Evolutionary conservation across 2,888 invertebrate species (phyloP).

Genomic region (Campaea margaritaria): DNA sequence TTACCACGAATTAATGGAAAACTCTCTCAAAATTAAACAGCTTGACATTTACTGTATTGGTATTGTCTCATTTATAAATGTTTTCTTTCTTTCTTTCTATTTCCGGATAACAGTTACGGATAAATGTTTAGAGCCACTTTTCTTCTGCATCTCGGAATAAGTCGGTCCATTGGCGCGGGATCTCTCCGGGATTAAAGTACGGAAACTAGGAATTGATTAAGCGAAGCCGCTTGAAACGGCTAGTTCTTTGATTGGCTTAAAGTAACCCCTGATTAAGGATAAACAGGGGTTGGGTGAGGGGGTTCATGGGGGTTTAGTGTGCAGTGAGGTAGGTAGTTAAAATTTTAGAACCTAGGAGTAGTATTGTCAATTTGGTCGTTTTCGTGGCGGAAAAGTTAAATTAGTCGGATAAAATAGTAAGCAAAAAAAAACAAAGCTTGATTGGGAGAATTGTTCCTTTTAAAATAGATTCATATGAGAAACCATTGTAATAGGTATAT

Average conservation of each 20-base stretch:
- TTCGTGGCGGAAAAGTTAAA: too few species aligned
- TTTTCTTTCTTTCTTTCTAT: too few species aligned
- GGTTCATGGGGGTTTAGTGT: not conserved
- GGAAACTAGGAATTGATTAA: conserved; percentile 36
- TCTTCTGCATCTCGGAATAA: conserved; percentile 30
- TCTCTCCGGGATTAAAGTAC: conserved; percentile 35
- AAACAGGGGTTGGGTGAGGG: not conserved
- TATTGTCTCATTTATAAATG: not conserved
- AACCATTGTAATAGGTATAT: too few species aligned
- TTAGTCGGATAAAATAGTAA: not conserved
- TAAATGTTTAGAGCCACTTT: not conserved
- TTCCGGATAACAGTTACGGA: not conserved
- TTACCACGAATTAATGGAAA: too few species aligned
- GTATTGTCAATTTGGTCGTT: too few species aligned
- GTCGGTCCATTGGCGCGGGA: conserved; percentile 34
- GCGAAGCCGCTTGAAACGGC: conserved; percentile 21
- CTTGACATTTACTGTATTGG: too few species aligned
- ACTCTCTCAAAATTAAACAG: too few species aligned
- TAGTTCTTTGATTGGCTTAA: conserved; percentile 2
- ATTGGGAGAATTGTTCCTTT: too few species aligned
- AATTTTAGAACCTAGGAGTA: too few species aligned
- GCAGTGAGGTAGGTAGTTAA: too few species aligned
- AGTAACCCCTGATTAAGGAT: not conserved
- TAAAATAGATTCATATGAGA: too few species aligned
- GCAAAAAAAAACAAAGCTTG: too few species aligned